Conservation (phyloP, 1,140 invertebrate genomes). For the Tribolium madens region DNA sequence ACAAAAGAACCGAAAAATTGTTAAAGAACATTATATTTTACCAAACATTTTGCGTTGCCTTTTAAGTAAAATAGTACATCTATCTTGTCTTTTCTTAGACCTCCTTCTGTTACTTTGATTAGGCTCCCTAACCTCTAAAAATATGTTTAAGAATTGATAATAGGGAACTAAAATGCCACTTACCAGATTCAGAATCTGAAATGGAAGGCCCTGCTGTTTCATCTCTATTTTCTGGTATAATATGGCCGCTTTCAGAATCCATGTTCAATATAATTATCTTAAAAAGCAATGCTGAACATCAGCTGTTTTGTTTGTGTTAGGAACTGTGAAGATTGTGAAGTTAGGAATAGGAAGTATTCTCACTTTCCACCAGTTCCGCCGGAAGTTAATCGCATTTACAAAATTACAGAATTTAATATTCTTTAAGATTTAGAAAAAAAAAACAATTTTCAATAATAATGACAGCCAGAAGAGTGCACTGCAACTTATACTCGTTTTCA, state of each 20-base stretch:
- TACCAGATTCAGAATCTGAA: neutral
- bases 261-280: neutral
- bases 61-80: neutral
- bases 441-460: too few species aligned
- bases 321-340: neutral
- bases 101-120: too few species aligned
- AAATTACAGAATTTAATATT: too few species aligned
- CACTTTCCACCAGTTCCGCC: neutral
- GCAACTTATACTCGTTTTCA: too few species aligned
- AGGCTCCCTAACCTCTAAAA: neutral
- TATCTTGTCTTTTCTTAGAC: neutral
- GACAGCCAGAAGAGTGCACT: too few species aligned
- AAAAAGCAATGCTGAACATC: neutral
- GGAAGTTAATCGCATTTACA: neutral
- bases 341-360: too few species aligned
- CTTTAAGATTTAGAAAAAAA: too few species aligned
- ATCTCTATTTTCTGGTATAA: neutral
- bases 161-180: neutral
- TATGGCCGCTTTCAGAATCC: neutral
- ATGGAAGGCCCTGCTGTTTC: neutral
- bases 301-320: neutral
- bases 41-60: neutral
- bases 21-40: neutral
- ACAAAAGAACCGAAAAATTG: neutral
- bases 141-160: neutral